Base-by-base conservation (phyloP, 2,888 invertebrate genomes). In the Belgica antarctica region DNA sequence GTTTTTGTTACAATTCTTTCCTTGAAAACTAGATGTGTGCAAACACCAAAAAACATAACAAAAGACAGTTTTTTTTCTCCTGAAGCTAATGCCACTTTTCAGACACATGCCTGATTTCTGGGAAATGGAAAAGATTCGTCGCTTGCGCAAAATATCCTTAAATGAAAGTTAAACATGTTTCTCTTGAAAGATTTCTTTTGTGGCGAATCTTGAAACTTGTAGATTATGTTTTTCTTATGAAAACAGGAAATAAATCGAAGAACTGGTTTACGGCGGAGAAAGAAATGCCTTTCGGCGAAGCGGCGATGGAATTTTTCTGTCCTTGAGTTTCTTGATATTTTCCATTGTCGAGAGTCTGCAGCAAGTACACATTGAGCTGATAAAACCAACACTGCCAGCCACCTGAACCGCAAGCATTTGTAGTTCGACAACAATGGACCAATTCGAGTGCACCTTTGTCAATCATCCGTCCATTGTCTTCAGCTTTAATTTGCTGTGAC, bases 361-460 rank as follows among this genome's bases (percentile, higher is more conserved):
- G 41, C n/a, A 41, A 41, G 22, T 41, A 12, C 3, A 41, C 15
- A 31, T 8, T 31, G 15, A 41, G 15, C 41, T 41, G 3, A 41
- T 4, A 41, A 4, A 62, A 46, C 36, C 17, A 36, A 25, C 15
- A 52, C 2, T 5, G 12, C 5, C 34, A 68, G 34, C 57, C 68
- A 68, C 68, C 57, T 68, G 68, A 68, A 68, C 68, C 68, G 27
- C 68, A 68, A 68, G 8, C 27, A 12, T 31, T 17, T 62, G 31
- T n/a, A n/a, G n/a, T 17, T 22, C 24, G 5, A 52, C 15, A 46
- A 12, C 46, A 7, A 46, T 46, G 46, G 17, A 7, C 17, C 27
- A 10, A 12, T 59, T 24, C 27, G 59, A 59, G 59, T 59, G 59
- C 24, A 59, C 25, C 59, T 59, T 59, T 59, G 59, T 52, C 52